Evolutionary conservation across 2,888 invertebrate species (phyloP).

Genomic region (Rapana venosa): DNA sequence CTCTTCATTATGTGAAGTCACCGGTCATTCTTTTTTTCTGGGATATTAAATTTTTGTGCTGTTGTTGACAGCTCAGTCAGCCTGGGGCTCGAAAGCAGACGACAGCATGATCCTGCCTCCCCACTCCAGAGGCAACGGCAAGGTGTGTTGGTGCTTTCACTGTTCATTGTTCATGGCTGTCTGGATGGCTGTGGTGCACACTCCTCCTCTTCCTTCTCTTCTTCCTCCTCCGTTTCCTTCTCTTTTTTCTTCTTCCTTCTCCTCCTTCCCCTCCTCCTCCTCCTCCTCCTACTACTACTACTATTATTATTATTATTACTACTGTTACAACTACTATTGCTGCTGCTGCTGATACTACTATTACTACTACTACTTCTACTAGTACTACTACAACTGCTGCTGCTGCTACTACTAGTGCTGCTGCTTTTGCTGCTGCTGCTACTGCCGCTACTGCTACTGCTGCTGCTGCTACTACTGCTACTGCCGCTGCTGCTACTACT

Average conservation of each 20-base stretch:
- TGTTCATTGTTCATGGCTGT: background rate
- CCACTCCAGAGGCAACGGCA: background rate
- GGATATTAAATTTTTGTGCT: no score
- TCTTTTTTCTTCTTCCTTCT: background rate
- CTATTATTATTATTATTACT: no score
- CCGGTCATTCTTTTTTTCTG: background rate
- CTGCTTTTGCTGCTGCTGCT: no score
- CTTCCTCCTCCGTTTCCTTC: background rate
- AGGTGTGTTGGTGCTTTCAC: background rate
- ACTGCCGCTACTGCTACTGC: background rate
- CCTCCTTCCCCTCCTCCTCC: background rate
- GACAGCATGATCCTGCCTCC: constrained; percentile 1
- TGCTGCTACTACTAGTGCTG: no score
- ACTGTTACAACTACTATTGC: background rate
- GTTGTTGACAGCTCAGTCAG: background rate
- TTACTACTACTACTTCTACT: constrained; percentile 31
- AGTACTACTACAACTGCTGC: background rate
- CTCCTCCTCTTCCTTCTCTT: background rate
- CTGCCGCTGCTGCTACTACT: constrained; percentile 20
- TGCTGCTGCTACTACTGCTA: constrained; percentile 20
- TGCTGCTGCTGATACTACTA: constrained; percentile 17
- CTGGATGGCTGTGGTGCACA: background rate
- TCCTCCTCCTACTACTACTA: background rate
- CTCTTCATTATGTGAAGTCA: background rate
- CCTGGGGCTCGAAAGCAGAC: background rate